Conservation (phyloP, 2,113 vertebrate genomes). For the Trichomycterus rosablanca region DNA sequence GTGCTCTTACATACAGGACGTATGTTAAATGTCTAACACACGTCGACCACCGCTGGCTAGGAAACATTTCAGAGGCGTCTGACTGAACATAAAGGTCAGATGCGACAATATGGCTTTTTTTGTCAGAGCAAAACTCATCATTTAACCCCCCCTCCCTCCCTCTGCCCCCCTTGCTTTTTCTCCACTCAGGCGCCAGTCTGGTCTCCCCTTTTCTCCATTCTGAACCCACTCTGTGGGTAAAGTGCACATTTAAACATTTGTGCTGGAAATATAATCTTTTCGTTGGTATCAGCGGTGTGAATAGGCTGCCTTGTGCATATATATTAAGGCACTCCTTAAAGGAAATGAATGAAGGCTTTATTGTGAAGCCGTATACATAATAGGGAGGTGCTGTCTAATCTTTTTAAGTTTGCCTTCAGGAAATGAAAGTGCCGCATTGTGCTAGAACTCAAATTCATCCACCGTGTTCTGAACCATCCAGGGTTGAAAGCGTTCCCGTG, state of each 20-base stretch:
- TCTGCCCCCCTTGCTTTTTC: not conserved
- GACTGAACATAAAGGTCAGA: constrained; percentile 34
- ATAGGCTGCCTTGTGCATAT: not conserved
- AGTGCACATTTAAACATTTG: constrained; percentile 20
- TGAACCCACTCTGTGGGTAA: constrained; percentile 8
- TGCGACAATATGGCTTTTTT: constrained; percentile 37
- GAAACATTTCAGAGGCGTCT: too few species aligned
- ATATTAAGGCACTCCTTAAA: constrained; percentile 12
- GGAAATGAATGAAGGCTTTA: constrained; percentile 22
- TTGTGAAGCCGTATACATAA: constrained; percentile 9
- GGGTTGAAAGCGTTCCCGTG: too few species aligned
- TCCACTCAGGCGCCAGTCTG: constrained; percentile 29
- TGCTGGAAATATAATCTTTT: constrained; percentile 10
- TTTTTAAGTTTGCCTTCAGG: not conserved
- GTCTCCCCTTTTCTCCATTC: not conserved
- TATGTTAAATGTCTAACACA: constrained; percentile 25
- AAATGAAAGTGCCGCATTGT: not conserved
- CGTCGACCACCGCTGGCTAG: constrained; percentile 22
- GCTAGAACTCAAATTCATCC: too few species aligned
- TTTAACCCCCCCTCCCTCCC: not conserved
- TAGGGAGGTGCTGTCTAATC: not conserved
- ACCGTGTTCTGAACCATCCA: too few species aligned
- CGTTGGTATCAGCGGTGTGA: constrained; percentile 6
- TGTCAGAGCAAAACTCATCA: constrained; percentile 31
- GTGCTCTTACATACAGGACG: constrained; percentile 12